Evolutionary conservation across 2,113 vertebrate species (phyloP).

Genomic region (Phodopus roborovskii): DNA sequence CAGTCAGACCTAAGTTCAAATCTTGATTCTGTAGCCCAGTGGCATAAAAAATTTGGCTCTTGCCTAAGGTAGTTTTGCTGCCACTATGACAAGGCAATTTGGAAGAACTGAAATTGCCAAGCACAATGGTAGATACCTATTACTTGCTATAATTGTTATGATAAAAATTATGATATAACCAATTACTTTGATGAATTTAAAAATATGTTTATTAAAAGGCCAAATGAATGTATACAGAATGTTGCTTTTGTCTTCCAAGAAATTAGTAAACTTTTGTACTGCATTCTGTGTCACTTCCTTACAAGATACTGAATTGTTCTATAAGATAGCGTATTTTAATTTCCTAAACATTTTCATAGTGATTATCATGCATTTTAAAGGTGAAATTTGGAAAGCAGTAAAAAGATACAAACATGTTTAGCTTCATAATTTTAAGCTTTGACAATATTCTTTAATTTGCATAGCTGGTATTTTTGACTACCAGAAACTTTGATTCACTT

Average conservation of each 20-base stretch:
- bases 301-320: constrained; percentile 41
- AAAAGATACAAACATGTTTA: not conserved
- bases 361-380: constrained; percentile 2
- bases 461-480: not conserved
- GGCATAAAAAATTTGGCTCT: not conserved
- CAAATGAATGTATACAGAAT: not conserved
- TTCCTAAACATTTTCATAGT: constrained; percentile 25
- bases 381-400: constrained; percentile 6
- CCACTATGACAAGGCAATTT: not conserved
- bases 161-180: not conserved
- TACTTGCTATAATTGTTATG: not conserved
- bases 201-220: constrained; percentile 4
- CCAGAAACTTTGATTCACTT: not conserved
- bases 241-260: not conserved
- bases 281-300: constrained; percentile 31
- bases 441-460: constrained; percentile 48
- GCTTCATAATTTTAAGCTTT: constrained; percentile 22
- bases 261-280: not conserved
- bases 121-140: not conserved
- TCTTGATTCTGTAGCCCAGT: not conserved
- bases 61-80: not conserved
- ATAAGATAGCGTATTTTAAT: constrained; percentile 16
- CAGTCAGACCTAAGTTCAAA: not conserved
- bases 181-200: constrained; percentile 41
- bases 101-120: not conserved